These are phyloP conservation scores for Fistularia commersonii DNA, from an alignment of 2,797 vertebrate species.

Conservation along the genomic window DNA sequence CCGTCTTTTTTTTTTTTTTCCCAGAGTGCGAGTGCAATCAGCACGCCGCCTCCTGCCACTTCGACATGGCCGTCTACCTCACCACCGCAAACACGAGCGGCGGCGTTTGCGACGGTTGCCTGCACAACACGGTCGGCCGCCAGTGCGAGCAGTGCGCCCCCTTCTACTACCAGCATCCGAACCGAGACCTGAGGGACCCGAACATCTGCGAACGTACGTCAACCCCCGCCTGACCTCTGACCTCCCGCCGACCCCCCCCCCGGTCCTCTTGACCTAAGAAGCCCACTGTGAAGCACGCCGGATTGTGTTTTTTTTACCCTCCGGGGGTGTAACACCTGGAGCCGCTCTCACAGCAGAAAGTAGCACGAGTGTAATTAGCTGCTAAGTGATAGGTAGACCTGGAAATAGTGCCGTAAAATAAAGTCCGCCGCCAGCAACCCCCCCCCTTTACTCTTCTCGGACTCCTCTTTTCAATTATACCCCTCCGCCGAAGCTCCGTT, in stretches of 20 bases:
- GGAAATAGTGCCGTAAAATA: conserved; percentile 22
- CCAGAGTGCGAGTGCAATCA: conserved; percentile 92
- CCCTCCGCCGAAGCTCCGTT: too few species aligned
- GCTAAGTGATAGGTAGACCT: conserved; percentile 16
- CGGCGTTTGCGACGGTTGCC: conserved; percentile 90
- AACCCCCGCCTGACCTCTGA: not conserved
- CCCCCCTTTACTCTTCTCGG: conserved; percentile 1
- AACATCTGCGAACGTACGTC: conserved; percentile 87
- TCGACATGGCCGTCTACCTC: conserved; percentile 87
- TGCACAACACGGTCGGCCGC: conserved; percentile 88
- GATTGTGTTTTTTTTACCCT: too few species aligned
- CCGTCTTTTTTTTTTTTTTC: not conserved
- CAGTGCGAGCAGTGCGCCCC: conserved; percentile 90
- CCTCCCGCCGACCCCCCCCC: too few species aligned
- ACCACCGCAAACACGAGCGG: conserved; percentile 85
- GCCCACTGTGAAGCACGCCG: too few species aligned
- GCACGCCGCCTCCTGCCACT: conserved; percentile 88
- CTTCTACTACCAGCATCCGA: conserved; percentile 91
- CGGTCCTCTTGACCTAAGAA: too few species aligned
- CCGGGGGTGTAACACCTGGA: too few species aligned
- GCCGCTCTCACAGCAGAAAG: too few species aligned
- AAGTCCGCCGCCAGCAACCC: not conserved
- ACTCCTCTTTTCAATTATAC: conserved; percentile 3
- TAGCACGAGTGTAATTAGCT: conserved; percentile 27
- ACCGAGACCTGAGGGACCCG: conserved; percentile 84